Evolutionary conservation across 2,888 invertebrate genomes (phyloP).

Genomic region (Blastobasis adustella): DNA sequence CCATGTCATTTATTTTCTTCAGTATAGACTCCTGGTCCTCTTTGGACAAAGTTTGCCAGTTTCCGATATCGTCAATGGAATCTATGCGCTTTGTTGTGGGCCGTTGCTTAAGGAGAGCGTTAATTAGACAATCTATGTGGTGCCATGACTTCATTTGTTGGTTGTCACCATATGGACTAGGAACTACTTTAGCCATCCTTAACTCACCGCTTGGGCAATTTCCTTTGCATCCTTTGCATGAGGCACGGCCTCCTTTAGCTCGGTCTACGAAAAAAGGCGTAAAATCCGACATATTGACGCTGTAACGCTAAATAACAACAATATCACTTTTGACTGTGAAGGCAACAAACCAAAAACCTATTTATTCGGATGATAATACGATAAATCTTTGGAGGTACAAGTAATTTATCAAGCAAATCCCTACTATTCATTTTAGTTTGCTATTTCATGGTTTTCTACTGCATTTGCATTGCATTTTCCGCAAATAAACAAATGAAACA

Average conservation of each 20-base stretch:
- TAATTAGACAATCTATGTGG: constrained; percentile 87
- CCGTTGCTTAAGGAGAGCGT: constrained; percentile 84
- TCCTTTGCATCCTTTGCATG: constrained; percentile 91
- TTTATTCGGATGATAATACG: too few species aligned
- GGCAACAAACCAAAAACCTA: background rate
- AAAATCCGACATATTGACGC: constrained; percentile 28
- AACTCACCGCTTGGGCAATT: constrained; percentile 82
- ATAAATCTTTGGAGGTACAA: too few species aligned
- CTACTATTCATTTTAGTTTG: too few species aligned
- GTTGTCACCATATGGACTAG: constrained; percentile 84
- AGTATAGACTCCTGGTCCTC: constrained; percentile 80
- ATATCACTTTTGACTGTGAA: background rate
- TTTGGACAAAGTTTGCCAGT: constrained; percentile 79
- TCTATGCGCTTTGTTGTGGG: constrained; percentile 89
- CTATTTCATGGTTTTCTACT: too few species aligned
- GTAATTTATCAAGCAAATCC: too few species aligned
- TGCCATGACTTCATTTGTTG: constrained; percentile 89
- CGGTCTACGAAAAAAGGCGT: constrained; percentile 81
- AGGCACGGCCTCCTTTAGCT: constrained; percentile 86
- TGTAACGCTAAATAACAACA: background rate
- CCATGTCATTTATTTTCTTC: constrained; percentile 77
- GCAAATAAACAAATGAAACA: too few species aligned
- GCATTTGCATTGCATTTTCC: too few species aligned
- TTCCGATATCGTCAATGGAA: constrained; percentile 84
- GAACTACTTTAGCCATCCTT: constrained; percentile 84